Base-by-base conservation (phyloP, 1,140 invertebrate species). In the Penaeus vannamei region DNA sequence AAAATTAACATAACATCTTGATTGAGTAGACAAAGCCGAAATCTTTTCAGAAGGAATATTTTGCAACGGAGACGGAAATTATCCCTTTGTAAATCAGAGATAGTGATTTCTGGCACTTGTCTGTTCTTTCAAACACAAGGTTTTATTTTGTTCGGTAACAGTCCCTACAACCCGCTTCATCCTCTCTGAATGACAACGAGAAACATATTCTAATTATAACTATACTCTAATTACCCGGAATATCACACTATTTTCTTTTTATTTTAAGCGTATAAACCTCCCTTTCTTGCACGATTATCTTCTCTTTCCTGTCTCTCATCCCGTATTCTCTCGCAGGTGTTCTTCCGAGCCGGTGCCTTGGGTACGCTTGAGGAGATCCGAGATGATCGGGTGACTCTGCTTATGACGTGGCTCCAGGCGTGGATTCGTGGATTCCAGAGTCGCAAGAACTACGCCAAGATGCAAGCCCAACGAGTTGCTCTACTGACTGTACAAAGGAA, bases 311-410 rank as follows among this genome's bases (percentile, higher is more conserved):
- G 26, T n/a, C 23, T 59, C 23, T 26, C n/a, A 79, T 72, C 14
- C 61, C n/a, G 8, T 17, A 53, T 53, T 12, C 10, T 53, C 59
- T 84, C 93, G 93, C 94, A 98, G 97, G 97, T 99, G 93, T 99
- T 99, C 97, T 99, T 99, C 97, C 97, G 98, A 93, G 99, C 99
- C 93, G 99, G 99, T 96, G 98, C 99, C 93, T 94, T 99, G 95
- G 99, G 99, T 98, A 97, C 98, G 94, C 98, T 99, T 96, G 99
- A 99, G 95, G 99, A 99, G 94, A 95, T 99, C 94, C 97, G 99
- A 96, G 99, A 99, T 94, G 98, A 99, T 93, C 97, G 98, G 94
- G 95, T 99, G 86, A 95, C 97, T 94, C 98, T 98, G 94, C 99
- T 99, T 93, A 97, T 99, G 92, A 97, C 98, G 92, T 98, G 97